Percentiles rank a stretch among this genome's conserved stretches.
Conservation (phyloP, 2,113 vertebrate species). For the Pionites leucogaster region DNA sequence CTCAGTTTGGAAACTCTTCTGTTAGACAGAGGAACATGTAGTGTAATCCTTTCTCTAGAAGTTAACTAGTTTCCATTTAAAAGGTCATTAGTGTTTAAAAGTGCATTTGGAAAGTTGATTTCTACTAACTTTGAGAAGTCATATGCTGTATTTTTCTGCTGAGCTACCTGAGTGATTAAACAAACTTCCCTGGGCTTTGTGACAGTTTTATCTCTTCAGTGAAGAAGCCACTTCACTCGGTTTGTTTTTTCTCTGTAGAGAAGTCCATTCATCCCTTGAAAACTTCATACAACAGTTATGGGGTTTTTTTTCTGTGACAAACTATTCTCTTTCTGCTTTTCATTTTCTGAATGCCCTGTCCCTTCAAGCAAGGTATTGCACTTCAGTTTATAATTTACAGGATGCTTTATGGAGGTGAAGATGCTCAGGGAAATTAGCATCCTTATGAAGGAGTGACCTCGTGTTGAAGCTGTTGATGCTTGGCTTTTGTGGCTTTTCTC, state of each 20-base stretch:
- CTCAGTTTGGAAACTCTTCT: not conserved
- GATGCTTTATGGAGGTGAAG: not conserved
- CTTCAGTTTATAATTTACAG: not conserved
- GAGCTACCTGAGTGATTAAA: not conserved
- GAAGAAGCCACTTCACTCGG: fast-evolving
- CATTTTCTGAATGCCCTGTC: not conserved
- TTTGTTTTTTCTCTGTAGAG: not conserved
- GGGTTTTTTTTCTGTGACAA: not conserved
- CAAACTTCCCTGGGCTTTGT: not conserved
- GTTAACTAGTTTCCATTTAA: not conserved
- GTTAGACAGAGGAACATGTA: not conserved
- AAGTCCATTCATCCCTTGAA: not conserved
- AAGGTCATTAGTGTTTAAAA: not conserved
- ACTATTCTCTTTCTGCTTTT: not conserved
- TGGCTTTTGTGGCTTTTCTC: not conserved
- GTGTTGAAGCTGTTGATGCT: fast-evolving
- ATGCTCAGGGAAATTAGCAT: not conserved
- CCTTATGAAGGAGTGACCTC: not conserved
- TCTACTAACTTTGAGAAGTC: not conserved
- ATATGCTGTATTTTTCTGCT: not conserved
- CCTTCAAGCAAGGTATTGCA: not conserved
- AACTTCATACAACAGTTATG: not conserved
- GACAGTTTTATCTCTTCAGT: not conserved
- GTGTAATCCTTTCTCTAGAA: not conserved
- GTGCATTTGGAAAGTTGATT: not conserved